Conservation (phyloP, 2,888 invertebrate genomes). For the Callinectes sapidus region DNA sequence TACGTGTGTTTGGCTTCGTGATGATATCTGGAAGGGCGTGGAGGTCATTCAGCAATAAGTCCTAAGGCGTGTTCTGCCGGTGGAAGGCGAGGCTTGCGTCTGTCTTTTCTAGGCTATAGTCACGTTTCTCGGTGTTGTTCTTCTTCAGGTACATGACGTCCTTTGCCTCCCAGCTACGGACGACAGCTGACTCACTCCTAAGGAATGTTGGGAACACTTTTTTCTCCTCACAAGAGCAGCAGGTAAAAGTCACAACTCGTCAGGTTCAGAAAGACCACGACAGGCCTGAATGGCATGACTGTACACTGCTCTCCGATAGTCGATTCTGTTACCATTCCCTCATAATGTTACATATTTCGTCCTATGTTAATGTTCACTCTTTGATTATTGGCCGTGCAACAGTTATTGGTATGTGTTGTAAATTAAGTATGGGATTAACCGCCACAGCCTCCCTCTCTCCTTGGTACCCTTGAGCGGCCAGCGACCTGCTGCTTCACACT, state of each 20-base stretch:
- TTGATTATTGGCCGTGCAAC: not conserved
- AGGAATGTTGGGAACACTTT: not conserved
- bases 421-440: not conserved
- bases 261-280: not conserved
- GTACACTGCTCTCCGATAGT: not conserved
- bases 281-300: not conserved
- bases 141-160: not conserved
- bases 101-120: not conserved
- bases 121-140: not conserved
- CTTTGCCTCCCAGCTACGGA: not conserved
- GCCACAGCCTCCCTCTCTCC: not conserved
- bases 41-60: not conserved
- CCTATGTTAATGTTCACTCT: not conserved
- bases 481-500: not conserved
- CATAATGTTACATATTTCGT: not conserved
- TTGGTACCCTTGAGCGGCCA: not conserved
- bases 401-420: not conserved
- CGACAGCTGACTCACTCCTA: not conserved
- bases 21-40: not conserved
- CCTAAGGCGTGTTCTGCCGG: constrained; percentile 6
- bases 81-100: not conserved
- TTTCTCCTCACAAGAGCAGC: not conserved
- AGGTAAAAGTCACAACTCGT: not conserved
- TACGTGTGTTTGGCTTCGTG: not conserved
- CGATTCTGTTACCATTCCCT: not conserved